These are phyloP conservation scores for Eurosta solidaginis DNA, from an alignment of 1,140 invertebrate genomes.

Conservation along the genomic window DNA sequence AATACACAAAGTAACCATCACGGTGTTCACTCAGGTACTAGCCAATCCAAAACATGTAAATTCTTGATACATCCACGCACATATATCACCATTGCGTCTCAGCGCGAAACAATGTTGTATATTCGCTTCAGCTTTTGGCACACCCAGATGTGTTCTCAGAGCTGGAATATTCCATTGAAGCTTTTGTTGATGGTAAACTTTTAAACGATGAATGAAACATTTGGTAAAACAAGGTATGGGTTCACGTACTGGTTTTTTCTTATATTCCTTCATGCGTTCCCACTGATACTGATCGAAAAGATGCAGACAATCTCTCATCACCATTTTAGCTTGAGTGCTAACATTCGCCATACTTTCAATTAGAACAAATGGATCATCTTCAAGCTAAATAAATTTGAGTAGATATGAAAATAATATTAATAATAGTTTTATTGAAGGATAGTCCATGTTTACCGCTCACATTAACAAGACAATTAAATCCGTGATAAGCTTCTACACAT, in stretches of 20 bases:
- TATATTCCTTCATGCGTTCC: constrained; percentile 38
- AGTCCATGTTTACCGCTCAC: constrained; percentile 40
- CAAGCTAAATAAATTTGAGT: constrained; percentile 37
- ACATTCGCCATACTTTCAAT: constrained; percentile 48
- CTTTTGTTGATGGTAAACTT: constrained; percentile 44
- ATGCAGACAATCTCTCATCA: constrained; percentile 52
- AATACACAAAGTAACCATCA: too few relatives aligned
- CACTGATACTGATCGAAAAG: constrained; percentile 42
- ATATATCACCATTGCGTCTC: constrained; percentile 39
- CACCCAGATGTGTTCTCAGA: constrained; percentile 43
- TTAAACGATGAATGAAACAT: constrained; percentile 45
- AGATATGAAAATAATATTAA: background rate
- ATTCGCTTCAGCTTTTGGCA: constrained; percentile 38
- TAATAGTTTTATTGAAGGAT: background rate
- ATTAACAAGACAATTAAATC: constrained; percentile 50
- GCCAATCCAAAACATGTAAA: constrained; percentile 50
- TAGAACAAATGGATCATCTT: constrained; percentile 49
- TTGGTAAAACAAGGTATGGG: constrained; percentile 51
- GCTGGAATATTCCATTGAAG: constrained; percentile 43
- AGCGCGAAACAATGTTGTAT: constrained; percentile 35
- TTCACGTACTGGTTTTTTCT: constrained; percentile 41
- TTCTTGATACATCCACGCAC: constrained; percentile 46
- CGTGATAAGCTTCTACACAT: constrained; percentile 48
- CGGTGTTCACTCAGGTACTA: too few relatives aligned
- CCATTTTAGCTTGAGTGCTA: constrained; percentile 41